phyloP scores from a whole-genome alignment of 2,113 vertebrate species.

The Thomomys bottae region DNA sequence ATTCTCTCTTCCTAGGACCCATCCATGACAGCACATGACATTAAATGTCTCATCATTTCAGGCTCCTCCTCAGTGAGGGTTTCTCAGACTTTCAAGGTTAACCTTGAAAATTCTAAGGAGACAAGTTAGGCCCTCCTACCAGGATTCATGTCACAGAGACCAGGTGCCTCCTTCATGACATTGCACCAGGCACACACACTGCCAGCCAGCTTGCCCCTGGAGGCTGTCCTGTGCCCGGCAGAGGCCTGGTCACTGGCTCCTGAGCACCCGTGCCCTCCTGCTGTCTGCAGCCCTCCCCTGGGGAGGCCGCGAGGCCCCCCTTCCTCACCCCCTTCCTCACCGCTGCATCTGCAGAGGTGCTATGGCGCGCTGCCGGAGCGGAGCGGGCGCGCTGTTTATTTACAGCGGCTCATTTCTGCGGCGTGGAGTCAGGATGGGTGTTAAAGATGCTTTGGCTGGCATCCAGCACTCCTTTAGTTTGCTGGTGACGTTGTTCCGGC shows the following conservation, averaged over 20 bases:
- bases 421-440: neutral
- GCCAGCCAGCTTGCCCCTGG: no score
- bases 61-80: no score
- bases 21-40: no score
- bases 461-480: neutral
- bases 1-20: neutral
- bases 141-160: neutral
- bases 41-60: no score
- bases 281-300: no score
- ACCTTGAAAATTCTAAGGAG: accelerated
- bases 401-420: neutral
- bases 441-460: neutral
- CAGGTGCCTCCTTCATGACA: neutral
- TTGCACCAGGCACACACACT: no score
- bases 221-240: no score
- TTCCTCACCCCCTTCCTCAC: no score
- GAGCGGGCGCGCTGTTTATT: neutral
- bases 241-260: neutral
- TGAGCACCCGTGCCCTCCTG: neutral
- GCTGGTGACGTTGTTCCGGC: neutral
- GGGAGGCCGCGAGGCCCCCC: no score
- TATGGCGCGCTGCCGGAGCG: no score
- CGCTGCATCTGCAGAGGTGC: neutral
- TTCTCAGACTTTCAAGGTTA: no score
- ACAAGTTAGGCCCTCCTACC: accelerated